Evolutionary conservation across 64 coral and sea anemone species (phyloP), one percentile per base, ranked within the genome.

Genomic region (Cladopsammia gracilis): DNA sequence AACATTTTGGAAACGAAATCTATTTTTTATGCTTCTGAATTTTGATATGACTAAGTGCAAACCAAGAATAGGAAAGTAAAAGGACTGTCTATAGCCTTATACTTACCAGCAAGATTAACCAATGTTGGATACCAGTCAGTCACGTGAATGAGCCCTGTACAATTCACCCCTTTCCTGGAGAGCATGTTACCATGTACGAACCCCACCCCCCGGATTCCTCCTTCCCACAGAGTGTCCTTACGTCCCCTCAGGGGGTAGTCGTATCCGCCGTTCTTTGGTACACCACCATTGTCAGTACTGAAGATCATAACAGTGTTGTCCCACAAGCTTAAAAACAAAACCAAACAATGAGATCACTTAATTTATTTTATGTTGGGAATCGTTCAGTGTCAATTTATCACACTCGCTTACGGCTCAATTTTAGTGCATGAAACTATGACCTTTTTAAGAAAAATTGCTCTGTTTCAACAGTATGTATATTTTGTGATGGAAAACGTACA

Each of bases 191-290:
- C 89, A 92, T 95, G 89, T 70, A 98, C 96, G 64, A 98, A 98
- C 4, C 88, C 92, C 24, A 92, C 96, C 25, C 92, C 96, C 42
- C 96, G 67, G 52, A 98, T 71, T 47, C 96, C 96, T 61, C 96
- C 96, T 49, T 98, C 96, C 96, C 96, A 98, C 8, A 98, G 78
- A 20, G 96, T 95, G 13, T 92, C 92, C 70, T 98, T 98, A 3
- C 79, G 71, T 10, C 96, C 96, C 69, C 96, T 77, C 79, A 98
- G 73, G 11, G 96, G 96, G 70, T 89, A 98, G 86, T 98, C 89
- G 73, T 94, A 95, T 7, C 92, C 96, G 19, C 96, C 96, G 58
- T 83, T 83, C 19, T 83, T 92, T 14, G 89, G 88, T 7, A 92
- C 85, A 42, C 92, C 96, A 23, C 96, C 96, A 78, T 98, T 98